Evolutionary conservation across 2,888 invertebrate species (phyloP).

Genomic region (Mythimna ferrago): DNA sequence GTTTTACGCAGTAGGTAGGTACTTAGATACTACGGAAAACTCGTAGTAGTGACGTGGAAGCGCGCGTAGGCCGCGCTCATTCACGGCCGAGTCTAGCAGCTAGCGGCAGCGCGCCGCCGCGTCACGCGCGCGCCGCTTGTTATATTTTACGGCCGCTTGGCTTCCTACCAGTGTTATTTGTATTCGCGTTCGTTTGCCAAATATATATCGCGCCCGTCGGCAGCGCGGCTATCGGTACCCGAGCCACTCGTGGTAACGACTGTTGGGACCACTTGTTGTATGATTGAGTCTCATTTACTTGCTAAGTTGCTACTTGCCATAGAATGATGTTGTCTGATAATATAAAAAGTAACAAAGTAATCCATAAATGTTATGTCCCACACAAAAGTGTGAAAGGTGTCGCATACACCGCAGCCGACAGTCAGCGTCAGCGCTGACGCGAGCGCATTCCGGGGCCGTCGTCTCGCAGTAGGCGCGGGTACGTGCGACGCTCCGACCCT

Average conservation of each 20-base stretch:
- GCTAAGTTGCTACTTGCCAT: background rate
- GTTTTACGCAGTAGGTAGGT: background rate
- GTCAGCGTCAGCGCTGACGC: background rate
- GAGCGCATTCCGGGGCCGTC: background rate
- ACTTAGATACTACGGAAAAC: background rate
- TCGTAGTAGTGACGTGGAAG: background rate
- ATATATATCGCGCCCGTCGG: conserved; percentile 13
- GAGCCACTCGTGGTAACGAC: background rate
- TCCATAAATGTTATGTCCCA: background rate
- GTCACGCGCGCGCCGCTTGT: conserved; percentile 19
- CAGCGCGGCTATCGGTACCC: conserved; percentile 3
- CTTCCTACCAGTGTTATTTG: conserved; percentile 58
- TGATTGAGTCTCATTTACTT: conserved; percentile 2
- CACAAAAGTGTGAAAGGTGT: background rate
- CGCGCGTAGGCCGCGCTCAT: background rate
- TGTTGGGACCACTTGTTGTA: background rate
- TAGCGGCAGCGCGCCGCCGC: no score
- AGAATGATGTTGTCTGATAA: background rate
- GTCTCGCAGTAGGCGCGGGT: background rate
- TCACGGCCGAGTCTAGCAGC: background rate
- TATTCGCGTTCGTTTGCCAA: conserved; percentile 59
- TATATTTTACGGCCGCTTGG: conserved; percentile 46
- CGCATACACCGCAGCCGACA: background rate
- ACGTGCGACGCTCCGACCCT: background rate
- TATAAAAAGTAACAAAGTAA: background rate